Base-by-base conservation (phyloP, 2,888 invertebrate species). In the Gastrophysa polygoni region DNA sequence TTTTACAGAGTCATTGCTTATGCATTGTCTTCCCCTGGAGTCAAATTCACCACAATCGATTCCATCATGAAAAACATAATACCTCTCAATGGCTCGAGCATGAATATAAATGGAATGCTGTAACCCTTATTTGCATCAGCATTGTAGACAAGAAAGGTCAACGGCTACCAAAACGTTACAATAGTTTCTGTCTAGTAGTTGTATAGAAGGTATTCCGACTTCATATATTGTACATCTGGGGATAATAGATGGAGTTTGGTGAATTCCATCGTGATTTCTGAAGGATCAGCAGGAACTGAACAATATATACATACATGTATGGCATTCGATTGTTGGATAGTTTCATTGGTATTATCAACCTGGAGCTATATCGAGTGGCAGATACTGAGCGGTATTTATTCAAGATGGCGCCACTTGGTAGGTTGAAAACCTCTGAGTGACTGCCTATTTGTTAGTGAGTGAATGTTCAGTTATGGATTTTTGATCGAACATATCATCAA, bases 141-240 rank as follows among this genome's bases (percentile, higher is more conserved):
- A 66, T 60, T 65, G 60, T 57, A 68, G 67, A 64, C 60, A 52
- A 55, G 55, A 58, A 52, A 64, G 67, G 66, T 68, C 67, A 68
- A 67, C 63, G 66, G 67, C 54, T 58, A 43, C 64, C 57, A 52
- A 67, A 55, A 59, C 64, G 61, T 64, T 57, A 66, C 70, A 64
- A 70, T 70, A 59, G 62, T 67, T 66, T 49, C 49, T 57, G 57
- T 59, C 57, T 58, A 66, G 67, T 64, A 66, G 70, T 68, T 70
- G 11, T 47, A 47, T 20, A 24, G n/a, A n/a, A n/a, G n/a, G 47
- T 10, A 47, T 47, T 18, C 24, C 20, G 24, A 18, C 14, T 14
- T 38, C 38, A 38, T 38, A 38, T 38, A 38, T 38, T 38, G 14
- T 38, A 38, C 38, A 38, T 14, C 38, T 38, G 38, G 38, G 38